Evolutionary conservation across 2,797 vertebrate genomes (phyloP).

Genomic region (Acanthis flammea): DNA sequence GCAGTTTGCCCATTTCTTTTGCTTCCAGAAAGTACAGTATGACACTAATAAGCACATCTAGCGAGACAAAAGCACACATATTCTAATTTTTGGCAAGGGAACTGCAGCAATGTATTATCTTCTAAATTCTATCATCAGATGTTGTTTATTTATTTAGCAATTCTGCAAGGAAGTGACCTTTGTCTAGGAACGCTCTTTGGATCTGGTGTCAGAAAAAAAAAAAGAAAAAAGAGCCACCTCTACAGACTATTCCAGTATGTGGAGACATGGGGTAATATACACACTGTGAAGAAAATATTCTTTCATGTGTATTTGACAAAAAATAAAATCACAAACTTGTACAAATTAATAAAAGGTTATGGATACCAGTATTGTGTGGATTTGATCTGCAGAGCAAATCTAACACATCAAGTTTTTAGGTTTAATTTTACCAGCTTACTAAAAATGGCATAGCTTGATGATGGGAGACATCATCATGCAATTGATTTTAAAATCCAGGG

Average conservation of each 20-base stretch:
- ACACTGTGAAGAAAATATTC: not conserved
- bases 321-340: not conserved
- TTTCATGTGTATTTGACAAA: not conserved
- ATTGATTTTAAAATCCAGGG: not conserved
- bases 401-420: not conserved
- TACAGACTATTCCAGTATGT: not conserved
- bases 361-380: not conserved
- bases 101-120: not conserved
- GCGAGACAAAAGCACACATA: not conserved
- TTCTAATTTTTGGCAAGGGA: not conserved
- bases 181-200: not conserved
- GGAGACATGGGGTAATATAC: not conserved
- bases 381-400: not conserved
- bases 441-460: not conserved
- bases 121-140: not conserved
- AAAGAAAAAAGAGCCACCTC: too few relatives aligned
- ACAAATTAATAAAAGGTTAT: not conserved
- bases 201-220: not conserved
- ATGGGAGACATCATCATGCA: not conserved
- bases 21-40: not conserved
- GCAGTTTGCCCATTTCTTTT: not conserved
- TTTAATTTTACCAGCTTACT: not conserved
- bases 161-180: not conserved
- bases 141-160: not conserved
- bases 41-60: not conserved